Evolutionary conservation across 1,140 invertebrate genomes (phyloP).

Genomic region (Heliconius hermathena): DNA sequence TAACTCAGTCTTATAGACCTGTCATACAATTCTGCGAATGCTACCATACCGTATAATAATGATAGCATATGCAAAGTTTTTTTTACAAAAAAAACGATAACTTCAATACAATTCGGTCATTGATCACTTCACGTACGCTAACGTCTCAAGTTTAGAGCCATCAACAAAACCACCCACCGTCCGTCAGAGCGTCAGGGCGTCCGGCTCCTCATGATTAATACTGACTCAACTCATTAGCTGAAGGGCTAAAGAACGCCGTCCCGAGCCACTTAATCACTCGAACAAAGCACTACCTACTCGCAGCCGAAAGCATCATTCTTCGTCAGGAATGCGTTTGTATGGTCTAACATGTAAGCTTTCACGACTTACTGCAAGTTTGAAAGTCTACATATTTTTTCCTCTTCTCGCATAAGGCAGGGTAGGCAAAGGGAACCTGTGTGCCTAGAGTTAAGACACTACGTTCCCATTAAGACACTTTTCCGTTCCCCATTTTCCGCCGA

Average conservation of each 20-base stretch:
- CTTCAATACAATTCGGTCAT: constrained; percentile 31
- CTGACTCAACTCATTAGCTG: constrained; percentile 79
- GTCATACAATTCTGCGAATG: background rate
- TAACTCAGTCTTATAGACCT: background rate
- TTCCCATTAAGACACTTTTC: too few relatives aligned
- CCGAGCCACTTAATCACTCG: constrained; percentile 78
- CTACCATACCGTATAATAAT: background rate
- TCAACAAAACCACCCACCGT: constrained; percentile 70
- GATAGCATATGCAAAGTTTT: background rate
- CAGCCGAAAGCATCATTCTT: constrained; percentile 81
- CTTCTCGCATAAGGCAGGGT: too few relatives aligned
- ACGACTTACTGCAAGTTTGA: constrained; percentile 17
- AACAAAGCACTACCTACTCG: constrained; percentile 80
- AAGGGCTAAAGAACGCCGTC: constrained; percentile 76
- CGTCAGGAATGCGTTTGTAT: constrained; percentile 73
- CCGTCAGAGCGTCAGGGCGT: constrained; percentile 58
- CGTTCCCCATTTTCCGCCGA: too few relatives aligned
- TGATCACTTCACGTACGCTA: constrained; percentile 54
- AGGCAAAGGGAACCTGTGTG: too few relatives aligned
- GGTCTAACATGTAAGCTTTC: constrained; percentile 47
- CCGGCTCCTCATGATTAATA: constrained; percentile 74
- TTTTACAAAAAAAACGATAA: constrained; percentile 22
- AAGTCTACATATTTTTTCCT: background rate
- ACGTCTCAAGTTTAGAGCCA: constrained; percentile 62
- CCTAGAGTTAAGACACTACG: too few relatives aligned